A percentile compares a stretch with the other conserved stretches of the same genome.
These are phyloP conservation scores for Leptopilina myrica DNA, from an alignment of 2,888 invertebrate species.

Conservation along the genomic window DNA sequence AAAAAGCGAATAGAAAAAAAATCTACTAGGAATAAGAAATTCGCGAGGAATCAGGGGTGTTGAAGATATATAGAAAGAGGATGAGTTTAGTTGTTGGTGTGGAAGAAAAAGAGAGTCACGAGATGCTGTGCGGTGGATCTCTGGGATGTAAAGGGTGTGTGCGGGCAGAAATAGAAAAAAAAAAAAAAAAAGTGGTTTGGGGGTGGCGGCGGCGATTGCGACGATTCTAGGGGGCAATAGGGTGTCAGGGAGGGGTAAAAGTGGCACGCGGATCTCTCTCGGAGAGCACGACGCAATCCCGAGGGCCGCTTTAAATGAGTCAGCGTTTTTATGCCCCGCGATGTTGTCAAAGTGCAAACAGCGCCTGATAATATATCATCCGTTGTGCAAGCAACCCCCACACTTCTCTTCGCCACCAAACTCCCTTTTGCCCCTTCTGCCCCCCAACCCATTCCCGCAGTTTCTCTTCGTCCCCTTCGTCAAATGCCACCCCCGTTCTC, in stretches of 20 bases:
- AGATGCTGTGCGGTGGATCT: constrained; percentile 57
- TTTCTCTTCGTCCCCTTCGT: constrained; percentile 8
- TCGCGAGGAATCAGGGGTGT: constrained; percentile 32
- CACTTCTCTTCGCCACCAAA: no score
- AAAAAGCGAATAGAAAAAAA: constrained; percentile 11
- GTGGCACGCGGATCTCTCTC: constrained; percentile 64
- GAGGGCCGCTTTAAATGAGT: constrained; percentile 77
- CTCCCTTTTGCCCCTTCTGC: no score
- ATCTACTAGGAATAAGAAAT: constrained; percentile 12
- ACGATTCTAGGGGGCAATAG: constrained; percentile 42
- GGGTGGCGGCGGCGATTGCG: constrained; percentile 56
- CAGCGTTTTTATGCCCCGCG: constrained; percentile 77
- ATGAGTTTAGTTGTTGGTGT: constrained; percentile 59
- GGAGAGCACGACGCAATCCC: constrained; percentile 70
- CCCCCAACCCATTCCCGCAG: no score
- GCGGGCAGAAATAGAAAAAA: background rate
- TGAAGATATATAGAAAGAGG: constrained; percentile 27
- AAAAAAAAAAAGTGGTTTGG: constrained; percentile 54
- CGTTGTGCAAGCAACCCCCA: constrained; percentile 67
- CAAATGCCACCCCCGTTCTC: constrained; percentile 58
- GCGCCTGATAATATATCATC: constrained; percentile 76
- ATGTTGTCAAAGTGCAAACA: constrained; percentile 77
- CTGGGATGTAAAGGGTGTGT: constrained; percentile 49
- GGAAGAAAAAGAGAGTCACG: constrained; percentile 72
- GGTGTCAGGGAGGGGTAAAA: constrained; percentile 55